Evolutionary conservation across 2,888 invertebrate species (phyloP), one percentile per base, ranked within the genome.

Genomic region (Caenorhabditis zanzibari): DNA sequence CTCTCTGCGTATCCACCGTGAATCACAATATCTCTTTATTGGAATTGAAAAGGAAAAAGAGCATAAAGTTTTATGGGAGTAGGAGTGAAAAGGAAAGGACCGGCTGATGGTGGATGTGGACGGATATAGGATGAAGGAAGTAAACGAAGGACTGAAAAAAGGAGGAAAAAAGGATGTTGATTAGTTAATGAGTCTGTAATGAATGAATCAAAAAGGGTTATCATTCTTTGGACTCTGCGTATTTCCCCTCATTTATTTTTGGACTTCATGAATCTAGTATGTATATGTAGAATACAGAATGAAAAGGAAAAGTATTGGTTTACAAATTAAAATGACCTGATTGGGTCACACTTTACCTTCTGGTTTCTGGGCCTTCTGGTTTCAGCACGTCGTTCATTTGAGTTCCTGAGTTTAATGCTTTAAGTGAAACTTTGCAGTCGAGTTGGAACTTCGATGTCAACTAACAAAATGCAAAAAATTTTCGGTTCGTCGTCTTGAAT

Each of bases 31-130:
- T 68, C 54, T 52, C 68, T 54, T 41, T 54, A 38, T 68, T 54
- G 52, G 54, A 54, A 68, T 68, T 68, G 68, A 68, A 68, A 68
- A 68, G 68, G 68, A 68, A 68, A 68, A 68, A 68, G 68, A 68
- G 68, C 68, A 68, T 68, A 68, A 68, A 68, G 68, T 54, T 68
- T 68, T 68, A 68, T 68, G 68, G 64, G 64, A 28, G n/a, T 49
- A 19, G 47, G 28, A 28, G 28, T 26, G 47, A 28, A 28, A 26
- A 16, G 26, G 28, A 49, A 26, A 26, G 28, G 41, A 41, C 61
- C 61, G 41, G 32, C 61, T 41, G n/a, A 19, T 12, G 38, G 38
- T 38, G 38, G 38, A 32, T 7, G n/a, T 32, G 19, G 47, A 47
- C 64, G 28, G 64, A 64, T 49, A 63, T 63, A 63, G 58, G 19